Evolutionary conservation across 2,113 vertebrate species (phyloP).

Genomic region (Apistogramma diplotaenia): DNA sequence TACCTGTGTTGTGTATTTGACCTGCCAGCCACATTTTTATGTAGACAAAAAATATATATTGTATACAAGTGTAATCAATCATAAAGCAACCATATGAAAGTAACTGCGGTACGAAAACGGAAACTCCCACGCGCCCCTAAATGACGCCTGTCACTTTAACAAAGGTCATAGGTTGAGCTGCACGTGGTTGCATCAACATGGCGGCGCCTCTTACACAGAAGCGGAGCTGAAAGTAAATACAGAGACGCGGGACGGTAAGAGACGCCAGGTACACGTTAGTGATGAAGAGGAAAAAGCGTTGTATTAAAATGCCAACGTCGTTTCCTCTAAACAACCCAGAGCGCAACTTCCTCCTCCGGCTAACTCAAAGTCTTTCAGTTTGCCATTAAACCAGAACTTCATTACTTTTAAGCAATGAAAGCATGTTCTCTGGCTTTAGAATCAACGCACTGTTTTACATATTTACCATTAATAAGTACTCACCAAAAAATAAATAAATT

Average conservation of each 20-base stretch:
- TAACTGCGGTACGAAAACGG: neutral
- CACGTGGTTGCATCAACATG: constrained; percentile 65
- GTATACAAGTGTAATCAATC: no score
- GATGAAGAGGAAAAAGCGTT: neutral
- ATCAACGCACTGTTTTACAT: neutral
- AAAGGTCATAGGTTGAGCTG: constrained; percentile 33
- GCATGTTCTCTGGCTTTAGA: accelerated
- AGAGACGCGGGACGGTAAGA: constrained; percentile 21
- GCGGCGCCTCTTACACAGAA: neutral
- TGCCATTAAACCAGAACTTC: neutral
- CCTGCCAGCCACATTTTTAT: no score
- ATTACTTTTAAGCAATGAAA: neutral
- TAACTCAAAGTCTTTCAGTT: neutral
- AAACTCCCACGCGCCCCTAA: neutral
- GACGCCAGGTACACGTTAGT: neutral
- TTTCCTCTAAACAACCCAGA: neutral
- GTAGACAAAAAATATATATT: no score
- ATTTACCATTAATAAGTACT: neutral
- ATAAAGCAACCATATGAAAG: no score
- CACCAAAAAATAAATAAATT: no score
- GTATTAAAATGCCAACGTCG: neutral
- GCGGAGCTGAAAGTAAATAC: neutral
- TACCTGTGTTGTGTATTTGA: no score
- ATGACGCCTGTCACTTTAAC: constrained; percentile 45
- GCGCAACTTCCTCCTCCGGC: neutral